A percentile compares a stretch with the other conserved stretches of the same genome.
Conservation (phyloP, 64 coral and sea anemone species). For the Montipora sp. region DNA sequence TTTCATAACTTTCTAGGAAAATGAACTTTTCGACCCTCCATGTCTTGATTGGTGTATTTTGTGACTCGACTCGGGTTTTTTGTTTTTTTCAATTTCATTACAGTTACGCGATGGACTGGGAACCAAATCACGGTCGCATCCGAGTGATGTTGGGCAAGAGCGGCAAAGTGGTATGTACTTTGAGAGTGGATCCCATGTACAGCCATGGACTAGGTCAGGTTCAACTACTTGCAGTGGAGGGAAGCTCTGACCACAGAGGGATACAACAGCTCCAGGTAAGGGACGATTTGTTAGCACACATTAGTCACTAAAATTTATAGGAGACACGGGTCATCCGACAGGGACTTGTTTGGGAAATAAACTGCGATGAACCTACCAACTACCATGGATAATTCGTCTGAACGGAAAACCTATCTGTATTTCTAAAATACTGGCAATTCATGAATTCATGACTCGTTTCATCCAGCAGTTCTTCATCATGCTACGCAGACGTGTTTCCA, state of each 20-base stretch:
- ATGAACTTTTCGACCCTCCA: no score
- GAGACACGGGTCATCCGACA: no score
- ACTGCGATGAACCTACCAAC: no score
- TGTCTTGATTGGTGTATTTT: no score
- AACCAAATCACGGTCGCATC: constrained; percentile 58
- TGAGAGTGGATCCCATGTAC: constrained; percentile 56
- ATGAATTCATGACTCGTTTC: no score
- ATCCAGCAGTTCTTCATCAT: no score
- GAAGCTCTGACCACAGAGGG: constrained; percentile 5
- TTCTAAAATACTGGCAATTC: no score
- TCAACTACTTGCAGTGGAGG: constrained; percentile 72
- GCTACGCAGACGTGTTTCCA: no score
- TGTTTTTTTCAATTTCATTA: constrained; percentile 6
- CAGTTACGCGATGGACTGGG: constrained; percentile 91
- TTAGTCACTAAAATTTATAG: not conserved
- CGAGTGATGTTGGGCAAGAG: constrained; percentile 86
- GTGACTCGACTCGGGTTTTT: not conserved
- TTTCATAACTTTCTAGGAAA: no score
- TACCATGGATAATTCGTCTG: no score
- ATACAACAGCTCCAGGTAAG: constrained; percentile 20
- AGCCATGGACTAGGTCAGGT: constrained; percentile 18
- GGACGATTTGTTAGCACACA: not conserved
- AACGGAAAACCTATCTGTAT: no score
- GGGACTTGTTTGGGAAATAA: no score
- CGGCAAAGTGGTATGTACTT: constrained; percentile 81